These are phyloP conservation scores for Venustaconcha ellipsiformis DNA, from an alignment of 1,140 invertebrate genomes.

Conservation along the genomic window DNA sequence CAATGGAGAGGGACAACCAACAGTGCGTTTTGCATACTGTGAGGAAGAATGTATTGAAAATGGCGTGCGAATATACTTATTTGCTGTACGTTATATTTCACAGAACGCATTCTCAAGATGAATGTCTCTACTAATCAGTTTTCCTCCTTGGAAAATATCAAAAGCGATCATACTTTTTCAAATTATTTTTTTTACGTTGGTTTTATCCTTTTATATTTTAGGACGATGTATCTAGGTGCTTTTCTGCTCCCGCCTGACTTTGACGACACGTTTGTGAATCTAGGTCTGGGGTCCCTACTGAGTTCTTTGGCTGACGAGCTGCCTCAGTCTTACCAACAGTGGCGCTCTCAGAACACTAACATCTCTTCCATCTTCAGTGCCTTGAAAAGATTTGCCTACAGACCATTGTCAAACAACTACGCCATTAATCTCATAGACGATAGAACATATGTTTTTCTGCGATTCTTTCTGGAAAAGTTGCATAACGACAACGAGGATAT, in stretches of 20 bases:
- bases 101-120: too few species aligned
- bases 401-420: constrained; percentile 36
- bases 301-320: constrained; percentile 31
- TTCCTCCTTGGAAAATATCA: too few species aligned
- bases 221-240: constrained; percentile 33
- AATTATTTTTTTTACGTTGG: too few species aligned
- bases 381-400: constrained; percentile 50
- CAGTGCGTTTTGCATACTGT: too few species aligned
- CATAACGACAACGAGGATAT: constrained; percentile 33
- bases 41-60: too few species aligned
- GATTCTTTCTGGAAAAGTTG: constrained; percentile 44
- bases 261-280: constrained; percentile 56
- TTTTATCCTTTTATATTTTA: constrained; percentile 9
- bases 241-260: constrained; percentile 60
- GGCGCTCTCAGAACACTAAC: constrained; percentile 46
- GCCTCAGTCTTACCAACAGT: constrained; percentile 34
- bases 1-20: too few species aligned
- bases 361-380: constrained; percentile 42
- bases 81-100: too few species aligned
- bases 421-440: constrained; percentile 48
- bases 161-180: too few species aligned
- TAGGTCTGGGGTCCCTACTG: constrained; percentile 49
- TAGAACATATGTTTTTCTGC: constrained; percentile 48
- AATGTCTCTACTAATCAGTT: too few species aligned
- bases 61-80: too few species aligned